These are phyloP conservation scores for Melanchra persicariae DNA, from an alignment of 2,888 invertebrate genomes.

Conservation along the genomic window DNA sequence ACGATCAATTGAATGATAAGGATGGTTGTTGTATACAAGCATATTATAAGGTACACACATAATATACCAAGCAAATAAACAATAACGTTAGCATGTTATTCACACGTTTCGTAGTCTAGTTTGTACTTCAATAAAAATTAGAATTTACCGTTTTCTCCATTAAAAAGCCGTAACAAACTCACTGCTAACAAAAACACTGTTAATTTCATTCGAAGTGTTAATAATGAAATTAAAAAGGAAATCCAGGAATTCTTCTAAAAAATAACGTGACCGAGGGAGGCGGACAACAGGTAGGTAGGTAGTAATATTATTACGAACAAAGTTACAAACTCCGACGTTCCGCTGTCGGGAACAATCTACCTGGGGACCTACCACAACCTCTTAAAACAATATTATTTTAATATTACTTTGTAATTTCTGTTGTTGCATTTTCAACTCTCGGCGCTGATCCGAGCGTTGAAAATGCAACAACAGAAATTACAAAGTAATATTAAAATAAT, in stretches of 20 bases:
- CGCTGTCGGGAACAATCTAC: constrained; percentile 17
- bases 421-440: no score
- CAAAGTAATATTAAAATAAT: no score
- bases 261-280: background rate
- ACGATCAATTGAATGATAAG: no score
- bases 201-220: constrained; percentile 7
- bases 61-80: background rate
- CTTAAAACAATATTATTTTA: no score
- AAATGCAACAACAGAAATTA: no score
- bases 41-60: no score
- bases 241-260: constrained; percentile 7
- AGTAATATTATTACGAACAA: constrained; percentile 32
- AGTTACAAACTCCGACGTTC: constrained; percentile 33
- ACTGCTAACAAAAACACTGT: background rate
- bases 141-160: background rate
- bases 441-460: no score
- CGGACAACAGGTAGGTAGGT: constrained; percentile 25
- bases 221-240: background rate
- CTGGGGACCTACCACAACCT: no score
- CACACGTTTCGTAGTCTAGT: background rate
- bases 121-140: background rate
- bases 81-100: background rate
- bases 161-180: background rate
- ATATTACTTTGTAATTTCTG: no score
- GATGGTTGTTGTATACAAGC: no score